Conservation (phyloP, 2,797 vertebrate species). For the Sebastes flavidus region DNA sequence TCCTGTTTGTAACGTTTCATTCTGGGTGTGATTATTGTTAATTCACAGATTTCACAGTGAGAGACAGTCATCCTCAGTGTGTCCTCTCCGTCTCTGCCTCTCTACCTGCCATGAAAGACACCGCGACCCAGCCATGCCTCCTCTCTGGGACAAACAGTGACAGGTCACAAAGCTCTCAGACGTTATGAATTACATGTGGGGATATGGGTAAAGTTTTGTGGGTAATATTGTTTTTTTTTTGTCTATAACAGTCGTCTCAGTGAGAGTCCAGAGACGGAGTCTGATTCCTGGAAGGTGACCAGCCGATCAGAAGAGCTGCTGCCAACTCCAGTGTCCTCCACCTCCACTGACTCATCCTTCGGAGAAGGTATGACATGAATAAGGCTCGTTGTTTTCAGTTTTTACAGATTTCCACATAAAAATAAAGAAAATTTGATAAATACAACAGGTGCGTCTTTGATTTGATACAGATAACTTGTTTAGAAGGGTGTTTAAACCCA, state of each 20-base stretch:
- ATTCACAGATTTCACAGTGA: slow-evolving; percentile 85
- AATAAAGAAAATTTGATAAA: neutral
- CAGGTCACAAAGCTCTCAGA: slow-evolving; percentile 76
- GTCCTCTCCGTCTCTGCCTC: slow-evolving; percentile 78
- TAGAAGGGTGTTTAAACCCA: too few relatives aligned
- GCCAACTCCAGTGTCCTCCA: slow-evolving; percentile 82
- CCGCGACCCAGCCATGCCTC: slow-evolving; percentile 44
- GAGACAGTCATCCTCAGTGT: slow-evolving; percentile 78
- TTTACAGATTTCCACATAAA: neutral
- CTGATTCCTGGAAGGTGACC: slow-evolving; percentile 79
- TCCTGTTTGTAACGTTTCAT: neutral
- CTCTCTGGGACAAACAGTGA: slow-evolving; percentile 85
- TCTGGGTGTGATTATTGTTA: neutral
- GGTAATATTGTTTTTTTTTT: neutral
- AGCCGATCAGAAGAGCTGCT: slow-evolving; percentile 88
- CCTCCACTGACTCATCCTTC: slow-evolving; percentile 86
- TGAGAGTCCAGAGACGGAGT: slow-evolving; percentile 84
- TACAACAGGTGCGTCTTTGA: neutral
- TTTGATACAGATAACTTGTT: too few relatives aligned
- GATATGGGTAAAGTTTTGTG: neutral
- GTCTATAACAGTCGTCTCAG: slow-evolving; percentile 72
- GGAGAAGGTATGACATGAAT: slow-evolving; percentile 85
- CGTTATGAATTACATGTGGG: neutral
- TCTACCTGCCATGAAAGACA: slow-evolving; percentile 83
- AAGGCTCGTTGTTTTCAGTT: neutral